Conservation (phyloP, 2,888 invertebrate genomes). For the Scaeva pyrastri region DNA sequence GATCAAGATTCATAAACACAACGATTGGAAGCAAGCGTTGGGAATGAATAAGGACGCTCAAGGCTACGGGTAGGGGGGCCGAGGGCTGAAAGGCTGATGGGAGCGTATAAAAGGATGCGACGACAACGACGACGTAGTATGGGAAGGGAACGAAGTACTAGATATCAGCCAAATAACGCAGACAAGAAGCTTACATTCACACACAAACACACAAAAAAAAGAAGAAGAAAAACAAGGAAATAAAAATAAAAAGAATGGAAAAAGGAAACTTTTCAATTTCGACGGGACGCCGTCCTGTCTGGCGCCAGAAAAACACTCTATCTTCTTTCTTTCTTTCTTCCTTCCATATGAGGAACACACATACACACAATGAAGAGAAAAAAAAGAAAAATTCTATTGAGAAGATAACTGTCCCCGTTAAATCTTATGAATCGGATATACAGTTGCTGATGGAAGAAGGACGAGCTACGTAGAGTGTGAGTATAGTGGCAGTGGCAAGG, state of each 20-base stretch:
- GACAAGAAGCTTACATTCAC: conserved; percentile 43
- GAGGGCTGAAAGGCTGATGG: too few relatives aligned
- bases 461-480: too few relatives aligned
- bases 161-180: conserved; percentile 64
- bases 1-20: conserved; percentile 76
- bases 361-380: conserved; percentile 4
- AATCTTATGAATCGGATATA: conserved; percentile 50
- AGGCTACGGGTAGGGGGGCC: too few relatives aligned
- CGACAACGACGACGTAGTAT: too few relatives aligned
- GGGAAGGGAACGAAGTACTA: conserved; percentile 47
- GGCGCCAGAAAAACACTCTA: conserved; percentile 74
- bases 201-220: conserved; percentile 26
- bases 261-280: conserved; percentile 74
- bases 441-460: not conserved
- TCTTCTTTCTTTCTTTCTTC: conserved; percentile 59
- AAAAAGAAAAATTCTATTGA: conserved; percentile 45
- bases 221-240: not conserved
- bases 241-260: conserved; percentile 10
- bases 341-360: conserved; percentile 31
- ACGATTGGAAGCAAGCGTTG: conserved; percentile 49
- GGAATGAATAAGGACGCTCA: conserved; percentile 53
- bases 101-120: conserved; percentile 33
- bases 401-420: conserved; percentile 73
- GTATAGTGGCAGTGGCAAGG: not conserved
- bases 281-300: conserved; percentile 72